Conservation (phyloP, 1,140 invertebrate species). For the Ectropis grisescens region DNA sequence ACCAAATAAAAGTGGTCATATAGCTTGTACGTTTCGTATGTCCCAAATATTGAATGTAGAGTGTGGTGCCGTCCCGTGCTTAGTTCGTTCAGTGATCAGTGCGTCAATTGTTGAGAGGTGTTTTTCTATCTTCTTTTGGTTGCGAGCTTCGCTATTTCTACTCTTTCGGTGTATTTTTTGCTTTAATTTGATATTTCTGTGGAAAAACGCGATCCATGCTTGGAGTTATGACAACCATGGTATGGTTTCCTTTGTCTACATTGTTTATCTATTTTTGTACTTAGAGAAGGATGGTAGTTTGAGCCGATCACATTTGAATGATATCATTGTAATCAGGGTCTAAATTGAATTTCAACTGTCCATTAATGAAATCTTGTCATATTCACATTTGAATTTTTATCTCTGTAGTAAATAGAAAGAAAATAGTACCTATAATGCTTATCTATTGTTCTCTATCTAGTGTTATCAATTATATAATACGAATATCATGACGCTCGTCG, state of each 20-base stretch:
- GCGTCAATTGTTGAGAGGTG: constrained; percentile 49
- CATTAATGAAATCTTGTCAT: too few species aligned
- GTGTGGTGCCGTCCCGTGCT: constrained; percentile 57
- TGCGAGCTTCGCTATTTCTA: constrained; percentile 50
- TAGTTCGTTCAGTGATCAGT: constrained; percentile 59
- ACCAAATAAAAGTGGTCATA: constrained; percentile 28
- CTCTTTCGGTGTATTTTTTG: constrained; percentile 36
- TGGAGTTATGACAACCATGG: constrained; percentile 70
- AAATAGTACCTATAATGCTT: too few species aligned
- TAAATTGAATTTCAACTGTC: too few species aligned
- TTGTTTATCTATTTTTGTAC: constrained; percentile 42
- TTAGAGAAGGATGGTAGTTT: constrained; percentile 47
- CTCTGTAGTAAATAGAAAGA: too few species aligned
- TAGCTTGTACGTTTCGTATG: constrained; percentile 25
- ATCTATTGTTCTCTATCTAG: too few species aligned
- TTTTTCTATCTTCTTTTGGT: constrained; percentile 48
- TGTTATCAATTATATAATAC: too few species aligned
- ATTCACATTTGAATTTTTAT: too few species aligned
- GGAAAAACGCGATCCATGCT: constrained; percentile 65
- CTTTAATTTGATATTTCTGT: constrained; percentile 57
- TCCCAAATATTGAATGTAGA: constrained; percentile 12
- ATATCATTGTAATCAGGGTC: too few species aligned
- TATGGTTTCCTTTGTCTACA: constrained; percentile 69
- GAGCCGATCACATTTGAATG: constrained; percentile 25
- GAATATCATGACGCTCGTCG: too few species aligned